Conservation (phyloP, 2,113 vertebrate species). For the Pithys albifrons region DNA sequence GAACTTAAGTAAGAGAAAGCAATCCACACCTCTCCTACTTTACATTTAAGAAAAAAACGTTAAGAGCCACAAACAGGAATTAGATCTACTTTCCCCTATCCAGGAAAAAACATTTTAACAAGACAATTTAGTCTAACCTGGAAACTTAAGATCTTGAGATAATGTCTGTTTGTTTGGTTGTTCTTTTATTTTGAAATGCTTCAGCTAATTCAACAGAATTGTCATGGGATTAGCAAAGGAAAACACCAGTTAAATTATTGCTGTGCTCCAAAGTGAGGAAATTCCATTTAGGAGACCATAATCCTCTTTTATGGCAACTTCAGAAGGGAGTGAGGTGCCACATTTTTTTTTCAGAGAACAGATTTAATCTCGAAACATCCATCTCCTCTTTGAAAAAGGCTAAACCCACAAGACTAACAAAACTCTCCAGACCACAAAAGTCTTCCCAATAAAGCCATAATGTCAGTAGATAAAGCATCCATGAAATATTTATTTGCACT, state of each 20-base stretch:
- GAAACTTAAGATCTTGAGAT: not conserved
- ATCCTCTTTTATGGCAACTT: not conserved
- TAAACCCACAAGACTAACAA: not conserved
- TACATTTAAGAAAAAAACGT: not conserved
- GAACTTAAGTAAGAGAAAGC: not conserved
- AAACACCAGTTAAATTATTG: not conserved
- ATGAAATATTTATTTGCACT: not conserved
- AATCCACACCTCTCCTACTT: not conserved
- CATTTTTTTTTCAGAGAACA: not conserved
- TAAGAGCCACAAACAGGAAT: not conserved
- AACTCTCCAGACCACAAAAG: not conserved
- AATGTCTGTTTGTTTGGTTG: not conserved
- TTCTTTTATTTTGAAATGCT: not conserved
- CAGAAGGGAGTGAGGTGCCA: not conserved
- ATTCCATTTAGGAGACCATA: not conserved
- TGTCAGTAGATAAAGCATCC: not conserved
- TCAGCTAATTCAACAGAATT: not conserved
- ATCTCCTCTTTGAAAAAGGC: not conserved
- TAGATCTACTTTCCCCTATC: not conserved
- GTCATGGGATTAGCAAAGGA: not conserved
- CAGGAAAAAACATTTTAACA: not conserved
- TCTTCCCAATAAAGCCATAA: not conserved
- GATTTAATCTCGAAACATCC: not conserved
- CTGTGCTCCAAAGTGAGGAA: not conserved
- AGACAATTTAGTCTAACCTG: not conserved